These are phyloP conservation scores for Empidonax alnorum DNA, from an alignment of 2,113 vertebrate species.

Conservation along the genomic window DNA sequence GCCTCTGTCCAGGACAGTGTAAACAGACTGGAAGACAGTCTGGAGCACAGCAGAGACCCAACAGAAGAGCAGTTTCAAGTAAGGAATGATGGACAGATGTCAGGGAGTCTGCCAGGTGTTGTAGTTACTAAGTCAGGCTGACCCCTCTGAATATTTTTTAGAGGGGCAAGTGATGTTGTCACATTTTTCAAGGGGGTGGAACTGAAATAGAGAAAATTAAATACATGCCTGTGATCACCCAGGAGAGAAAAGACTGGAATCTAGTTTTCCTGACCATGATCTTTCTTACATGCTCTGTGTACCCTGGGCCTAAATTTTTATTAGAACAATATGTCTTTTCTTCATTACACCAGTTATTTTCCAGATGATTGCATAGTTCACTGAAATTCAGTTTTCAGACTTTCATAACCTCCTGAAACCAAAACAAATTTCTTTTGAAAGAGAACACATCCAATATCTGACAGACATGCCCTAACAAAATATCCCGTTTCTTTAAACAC, in stretches of 20 bases:
- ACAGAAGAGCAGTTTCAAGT: background rate
- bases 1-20: background rate
- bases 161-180: background rate
- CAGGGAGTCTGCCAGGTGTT: background rate
- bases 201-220: background rate
- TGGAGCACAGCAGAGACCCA: background rate
- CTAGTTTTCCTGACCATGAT: background rate
- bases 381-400: background rate
- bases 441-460: background rate
- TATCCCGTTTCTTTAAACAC: background rate
- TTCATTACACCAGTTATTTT: background rate
- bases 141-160: background rate
- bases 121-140: background rate
- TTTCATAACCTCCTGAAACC: background rate
- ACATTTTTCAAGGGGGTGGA: background rate
- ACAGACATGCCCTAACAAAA: background rate
- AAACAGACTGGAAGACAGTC: background rate
- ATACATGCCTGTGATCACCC: background rate
- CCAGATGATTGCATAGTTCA: background rate
- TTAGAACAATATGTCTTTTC: constrained; percentile 42
- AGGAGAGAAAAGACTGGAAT: background rate
- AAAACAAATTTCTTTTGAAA: background rate
- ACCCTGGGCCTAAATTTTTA: background rate
- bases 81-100: background rate
- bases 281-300: background rate